These are phyloP conservation scores for Parasteatoda tepidariorum DNA, from an alignment of 1,140 invertebrate genomes.

Conservation along the genomic window DNA sequence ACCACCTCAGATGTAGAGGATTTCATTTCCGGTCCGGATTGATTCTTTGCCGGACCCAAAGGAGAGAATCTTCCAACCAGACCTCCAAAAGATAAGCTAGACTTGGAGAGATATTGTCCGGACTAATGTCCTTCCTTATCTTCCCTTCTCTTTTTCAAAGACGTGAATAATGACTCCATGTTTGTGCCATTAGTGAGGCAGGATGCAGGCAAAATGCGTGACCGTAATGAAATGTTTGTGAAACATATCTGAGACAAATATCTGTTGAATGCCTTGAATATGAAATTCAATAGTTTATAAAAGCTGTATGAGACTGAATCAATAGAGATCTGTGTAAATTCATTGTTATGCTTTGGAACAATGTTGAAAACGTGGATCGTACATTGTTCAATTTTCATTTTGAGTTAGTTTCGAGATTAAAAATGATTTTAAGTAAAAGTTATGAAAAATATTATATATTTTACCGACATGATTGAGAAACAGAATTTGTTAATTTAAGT, in stretches of 20 bases:
- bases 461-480: too few relatives aligned
- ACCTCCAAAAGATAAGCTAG: not conserved
- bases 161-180: not conserved
- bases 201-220: not conserved
- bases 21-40: slow-evolving; percentile 45
- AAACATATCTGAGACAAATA: not conserved
- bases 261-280: not conserved
- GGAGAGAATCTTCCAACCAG: not conserved
- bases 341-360: too few relatives aligned
- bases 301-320: too few relatives aligned
- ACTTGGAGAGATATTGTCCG: not conserved
- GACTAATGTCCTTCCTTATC: slow-evolving; percentile 8
- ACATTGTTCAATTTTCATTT: too few relatives aligned
- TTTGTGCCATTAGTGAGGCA: not conserved
- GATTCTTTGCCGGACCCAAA: not conserved
- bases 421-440: too few relatives aligned
- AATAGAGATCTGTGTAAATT: too few relatives aligned
- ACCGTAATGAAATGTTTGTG: not conserved
- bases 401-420: too few relatives aligned
- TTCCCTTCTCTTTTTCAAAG: not conserved
- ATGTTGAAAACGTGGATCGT: too few relatives aligned
- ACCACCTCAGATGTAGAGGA: not conserved
- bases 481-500: too few relatives aligned
- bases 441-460: too few relatives aligned
- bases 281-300: too few relatives aligned